Percentiles rank a stretch among this genome's conserved stretches.
Conservation (phyloP, 2,797 vertebrate species). For the Uromys caudimaculatus region DNA sequence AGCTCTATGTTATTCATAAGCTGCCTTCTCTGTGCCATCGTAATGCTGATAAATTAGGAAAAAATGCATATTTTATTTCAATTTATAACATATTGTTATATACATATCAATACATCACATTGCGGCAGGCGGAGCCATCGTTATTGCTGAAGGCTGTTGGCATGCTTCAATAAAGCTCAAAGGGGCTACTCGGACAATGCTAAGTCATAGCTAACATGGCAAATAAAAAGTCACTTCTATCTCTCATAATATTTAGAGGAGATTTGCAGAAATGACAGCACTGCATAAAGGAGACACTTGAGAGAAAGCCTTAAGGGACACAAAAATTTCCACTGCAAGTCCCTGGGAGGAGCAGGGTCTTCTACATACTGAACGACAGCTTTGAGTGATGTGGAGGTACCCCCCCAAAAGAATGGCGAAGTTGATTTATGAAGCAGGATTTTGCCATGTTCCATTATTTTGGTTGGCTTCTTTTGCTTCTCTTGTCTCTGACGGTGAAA, state of each 20-base stretch:
- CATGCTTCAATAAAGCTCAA: conserved; percentile 81
- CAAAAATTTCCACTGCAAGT: conserved; percentile 64
- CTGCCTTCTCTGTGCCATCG: conserved; percentile 91
- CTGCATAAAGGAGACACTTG: conserved; percentile 38
- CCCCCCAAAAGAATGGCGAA: neutral
- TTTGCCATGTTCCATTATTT: neutral
- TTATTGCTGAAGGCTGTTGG: conserved; percentile 85
- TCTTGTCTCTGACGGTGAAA: conserved; percentile 13
- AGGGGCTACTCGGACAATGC: conserved; percentile 71
- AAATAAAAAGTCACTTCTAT: conserved; percentile 80
- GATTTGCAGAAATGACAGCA: conserved; percentile 78
- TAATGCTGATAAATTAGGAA: conserved; percentile 94
- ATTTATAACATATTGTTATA: conserved; percentile 92
- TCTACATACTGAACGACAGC: neutral
- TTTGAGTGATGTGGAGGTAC: neutral
- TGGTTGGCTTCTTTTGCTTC: conserved; percentile 22
- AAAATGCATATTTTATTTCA: conserved; percentile 93
- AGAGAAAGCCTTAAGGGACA: conserved; percentile 42
- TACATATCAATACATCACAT: conserved; percentile 88
- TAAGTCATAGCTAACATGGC: conserved; percentile 69
- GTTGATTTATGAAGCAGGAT: conserved; percentile 48
- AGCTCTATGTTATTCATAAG: conserved; percentile 97
- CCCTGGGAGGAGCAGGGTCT: neutral
- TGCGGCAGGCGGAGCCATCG: conserved; percentile 81
- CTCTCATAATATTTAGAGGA: conserved; percentile 76